Base-by-base conservation (phyloP, 2,888 invertebrate species). In the Melieria omissa region DNA sequence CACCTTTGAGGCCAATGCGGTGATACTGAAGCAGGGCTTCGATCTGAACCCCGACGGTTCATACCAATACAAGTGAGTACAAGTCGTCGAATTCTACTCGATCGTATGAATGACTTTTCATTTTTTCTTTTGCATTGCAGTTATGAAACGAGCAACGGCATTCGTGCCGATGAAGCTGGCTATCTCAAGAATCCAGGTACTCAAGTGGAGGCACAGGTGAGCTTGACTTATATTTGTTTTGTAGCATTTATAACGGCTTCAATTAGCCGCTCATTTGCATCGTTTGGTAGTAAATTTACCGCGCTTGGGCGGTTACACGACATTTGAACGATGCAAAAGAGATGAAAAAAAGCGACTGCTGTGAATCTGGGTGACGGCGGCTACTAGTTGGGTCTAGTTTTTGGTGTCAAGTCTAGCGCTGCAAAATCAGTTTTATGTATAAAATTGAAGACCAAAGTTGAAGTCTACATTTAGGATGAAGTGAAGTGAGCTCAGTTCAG, bases 111-210 rank as follows among this genome's bases (percentile, higher is more conserved):
- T 46, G 9, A 16, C 16, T 16, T 47, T 42, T 46, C 12, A 14
- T 6, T n/a, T 44, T 52, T 10, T 2, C 14, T 58, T 10, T 12
- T 54, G 6, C 44, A 9, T 49, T 71, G 57, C 78, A 91, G 91
- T 83, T 91, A 90, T 81, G 90, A 91, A 86, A 91, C 91, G 5
- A 90, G 89, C 75, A 91, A 91, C 80, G 91, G 91, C 72, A 91
- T 91, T 78, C 88, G 88, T 73, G 91, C 89, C 46, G 88, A 91
- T 80, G 91, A 91, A 86, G 88, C 88, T 78, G 91, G 91, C 62
- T 90, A 88, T 82, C 84, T 91, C 71, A 91, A 90, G 83, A 90
- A 90, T 81, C 88, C 89, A 47, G 91, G 91, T 29, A 84, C 88
- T 14, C 89, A 90, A 78, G 82, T 88, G 69, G 91, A 90, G 81